These are phyloP conservation scores for Cirrhinus molitorella DNA, from an alignment of 2,797 vertebrate genomes.

Conservation along the genomic window DNA sequence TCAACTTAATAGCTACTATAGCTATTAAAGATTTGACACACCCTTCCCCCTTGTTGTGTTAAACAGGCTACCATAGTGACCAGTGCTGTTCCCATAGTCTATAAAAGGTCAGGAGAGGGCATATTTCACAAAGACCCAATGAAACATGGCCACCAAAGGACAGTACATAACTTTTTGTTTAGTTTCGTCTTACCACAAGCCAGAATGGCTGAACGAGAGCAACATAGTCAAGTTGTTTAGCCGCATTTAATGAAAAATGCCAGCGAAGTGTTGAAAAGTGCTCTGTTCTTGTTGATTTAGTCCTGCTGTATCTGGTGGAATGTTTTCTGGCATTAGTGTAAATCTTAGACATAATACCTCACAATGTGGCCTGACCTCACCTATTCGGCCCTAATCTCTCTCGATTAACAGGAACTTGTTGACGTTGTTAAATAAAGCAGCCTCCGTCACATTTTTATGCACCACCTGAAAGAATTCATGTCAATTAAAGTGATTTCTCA, in stretches of 20 bases:
- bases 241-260: constrained; percentile 29
- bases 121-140: constrained; percentile 65
- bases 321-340: constrained; percentile 37
- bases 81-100: constrained; percentile 28
- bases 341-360: constrained; percentile 43
- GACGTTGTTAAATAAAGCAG: constrained; percentile 17
- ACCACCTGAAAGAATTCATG: constrained; percentile 7
- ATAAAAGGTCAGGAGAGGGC: constrained; percentile 48
- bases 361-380: not conserved
- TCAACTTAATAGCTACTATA: constrained; percentile 17
- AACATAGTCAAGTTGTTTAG: constrained; percentile 33
- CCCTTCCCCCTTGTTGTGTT: constrained; percentile 15
- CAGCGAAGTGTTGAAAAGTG: constrained; percentile 34
- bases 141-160: constrained; percentile 32
- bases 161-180: constrained; percentile 19
- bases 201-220: not conserved
- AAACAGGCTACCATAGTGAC: constrained; percentile 24
- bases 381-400: not conserved
- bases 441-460: not conserved
- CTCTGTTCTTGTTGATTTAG: constrained; percentile 31
- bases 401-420: constrained; percentile 7
- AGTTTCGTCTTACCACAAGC: not conserved
- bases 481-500: constrained; percentile 24
- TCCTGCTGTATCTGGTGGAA: constrained; percentile 40
- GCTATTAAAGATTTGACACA: not conserved